Percentiles rank a stretch among this genome's conserved stretches.
Evolutionary conservation across 2,797 vertebrate species (phyloP).

Genomic region (Buceros bicornis): DNA sequence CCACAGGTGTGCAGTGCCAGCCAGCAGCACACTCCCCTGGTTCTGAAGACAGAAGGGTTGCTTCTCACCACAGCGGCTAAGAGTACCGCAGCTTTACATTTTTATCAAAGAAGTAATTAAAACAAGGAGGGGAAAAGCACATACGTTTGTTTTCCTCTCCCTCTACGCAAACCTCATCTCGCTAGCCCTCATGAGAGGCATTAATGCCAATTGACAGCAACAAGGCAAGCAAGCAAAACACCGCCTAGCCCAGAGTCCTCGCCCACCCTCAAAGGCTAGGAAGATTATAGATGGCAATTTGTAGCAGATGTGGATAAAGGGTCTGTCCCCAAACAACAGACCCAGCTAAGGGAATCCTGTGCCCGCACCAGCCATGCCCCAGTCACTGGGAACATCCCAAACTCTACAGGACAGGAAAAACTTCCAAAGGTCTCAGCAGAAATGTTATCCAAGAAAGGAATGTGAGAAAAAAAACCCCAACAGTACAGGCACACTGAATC

Average conservation of each 20-base stretch:
- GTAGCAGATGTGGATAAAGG: background rate
- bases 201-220: background rate
- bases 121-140: background rate
- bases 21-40: rapidly evolving
- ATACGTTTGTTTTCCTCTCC: background rate
- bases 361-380: background rate
- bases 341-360: background rate
- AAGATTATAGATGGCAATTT: background rate
- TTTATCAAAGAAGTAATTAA: background rate
- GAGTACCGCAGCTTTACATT: background rate
- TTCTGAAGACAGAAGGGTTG: background rate
- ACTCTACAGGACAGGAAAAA: background rate
- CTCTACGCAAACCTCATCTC: background rate
- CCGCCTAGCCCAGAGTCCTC: background rate
- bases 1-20: too few species aligned
- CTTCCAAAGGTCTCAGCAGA: background rate
- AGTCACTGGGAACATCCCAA: background rate
- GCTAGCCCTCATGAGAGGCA: background rate
- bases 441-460: background rate
- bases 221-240: background rate
- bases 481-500: background rate
- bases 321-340: background rate
- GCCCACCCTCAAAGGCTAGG: background rate
- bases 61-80: background rate
- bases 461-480: background rate